These are phyloP conservation scores for Philopotamus ludificatus DNA, from an alignment of 1,140 invertebrate species.

Conservation along the genomic window DNA sequence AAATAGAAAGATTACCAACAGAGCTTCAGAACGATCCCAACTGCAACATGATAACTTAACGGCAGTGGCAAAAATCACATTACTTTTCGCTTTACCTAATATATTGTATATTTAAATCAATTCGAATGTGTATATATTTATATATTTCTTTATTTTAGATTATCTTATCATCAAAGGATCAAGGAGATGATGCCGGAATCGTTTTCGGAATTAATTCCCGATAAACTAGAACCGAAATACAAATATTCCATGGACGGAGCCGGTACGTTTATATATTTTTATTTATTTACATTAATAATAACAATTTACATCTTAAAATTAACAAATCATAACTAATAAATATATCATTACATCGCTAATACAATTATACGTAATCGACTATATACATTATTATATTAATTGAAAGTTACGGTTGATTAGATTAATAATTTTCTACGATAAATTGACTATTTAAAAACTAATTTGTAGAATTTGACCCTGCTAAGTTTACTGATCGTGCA, in stretches of 20 bases:
- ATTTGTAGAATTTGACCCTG: no score
- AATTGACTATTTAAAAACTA: no score
- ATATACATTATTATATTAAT: neutral
- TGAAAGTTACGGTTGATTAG: no score
- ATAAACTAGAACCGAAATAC: conserved; percentile 73
- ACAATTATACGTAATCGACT: neutral
- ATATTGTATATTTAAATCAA: no score
- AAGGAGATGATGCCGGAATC: conserved; percentile 87
- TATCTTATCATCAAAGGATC: conserved; percentile 94
- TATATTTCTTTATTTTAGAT: conserved; percentile 57
- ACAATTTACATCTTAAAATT: neutral
- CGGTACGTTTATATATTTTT: conserved; percentile 54
- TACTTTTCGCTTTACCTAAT: no score
- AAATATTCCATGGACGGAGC: conserved; percentile 81
- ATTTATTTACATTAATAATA: neutral
- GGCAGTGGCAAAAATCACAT: no score
- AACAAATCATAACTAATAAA: neutral
- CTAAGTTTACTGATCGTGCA: conserved; percentile 26
- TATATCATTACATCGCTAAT: neutral
- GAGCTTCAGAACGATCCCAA: no score
- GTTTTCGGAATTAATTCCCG: conserved; percentile 82
- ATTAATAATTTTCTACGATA: no score
- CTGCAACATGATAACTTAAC: no score
- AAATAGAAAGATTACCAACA: no score
- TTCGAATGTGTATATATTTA: no score